phyloP scores from a whole-genome alignment of 2,113 vertebrate species.

The Ia io region DNA sequence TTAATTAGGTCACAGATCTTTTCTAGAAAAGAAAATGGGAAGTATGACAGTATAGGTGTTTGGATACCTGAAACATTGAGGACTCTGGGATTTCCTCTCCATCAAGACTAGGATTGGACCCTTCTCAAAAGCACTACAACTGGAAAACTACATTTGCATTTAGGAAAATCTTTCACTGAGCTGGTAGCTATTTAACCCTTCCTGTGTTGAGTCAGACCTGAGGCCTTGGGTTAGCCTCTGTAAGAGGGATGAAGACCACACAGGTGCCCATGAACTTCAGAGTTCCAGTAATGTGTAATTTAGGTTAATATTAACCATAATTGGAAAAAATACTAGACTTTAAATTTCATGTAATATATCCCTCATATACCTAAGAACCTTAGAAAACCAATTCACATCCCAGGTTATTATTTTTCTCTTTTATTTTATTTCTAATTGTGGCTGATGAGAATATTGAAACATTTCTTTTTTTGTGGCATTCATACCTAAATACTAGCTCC shows the following conservation, averaged over 20 bases:
- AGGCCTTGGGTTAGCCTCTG: neutral
- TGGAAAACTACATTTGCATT: neutral
- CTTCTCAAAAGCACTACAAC: neutral
- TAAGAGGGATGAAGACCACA: neutral
- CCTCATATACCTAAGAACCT: neutral
- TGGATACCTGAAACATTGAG: neutral
- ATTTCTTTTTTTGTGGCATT: neutral
- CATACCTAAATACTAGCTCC: neutral
- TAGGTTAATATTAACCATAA: neutral
- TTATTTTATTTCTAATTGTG: neutral
- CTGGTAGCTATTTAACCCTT: neutral
- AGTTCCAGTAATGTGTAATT: neutral
- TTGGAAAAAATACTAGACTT: neutral
- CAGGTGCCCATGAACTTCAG: neutral
- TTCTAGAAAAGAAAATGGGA: neutral
- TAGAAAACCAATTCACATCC: neutral
- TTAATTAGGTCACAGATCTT: neutral
- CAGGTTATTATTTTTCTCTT: neutral
- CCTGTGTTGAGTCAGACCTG: neutral
- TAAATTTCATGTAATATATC: neutral
- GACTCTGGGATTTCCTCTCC: neutral
- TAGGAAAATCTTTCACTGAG: neutral
- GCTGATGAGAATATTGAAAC: neutral
- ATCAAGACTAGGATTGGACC: neutral
- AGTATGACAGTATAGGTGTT: neutral